Evolutionary conservation across 1,140 invertebrate genomes (phyloP).

Genomic region (Pararge aegeria): DNA sequence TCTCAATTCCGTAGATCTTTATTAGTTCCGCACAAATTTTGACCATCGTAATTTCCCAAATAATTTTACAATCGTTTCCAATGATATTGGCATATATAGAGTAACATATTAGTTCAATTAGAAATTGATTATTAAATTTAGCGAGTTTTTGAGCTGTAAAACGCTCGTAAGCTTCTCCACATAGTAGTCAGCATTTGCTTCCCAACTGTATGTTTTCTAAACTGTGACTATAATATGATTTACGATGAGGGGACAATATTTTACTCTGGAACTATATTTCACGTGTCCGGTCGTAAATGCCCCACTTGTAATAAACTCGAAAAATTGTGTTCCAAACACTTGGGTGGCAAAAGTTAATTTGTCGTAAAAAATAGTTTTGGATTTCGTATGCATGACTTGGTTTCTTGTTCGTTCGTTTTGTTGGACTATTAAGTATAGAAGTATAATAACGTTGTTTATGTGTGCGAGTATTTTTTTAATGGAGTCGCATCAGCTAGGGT

Average conservation of each 20-base stretch:
- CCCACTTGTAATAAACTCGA: conserved; percentile 37
- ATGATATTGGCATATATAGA: too few species aligned
- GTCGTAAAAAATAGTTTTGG: conserved; percentile 26
- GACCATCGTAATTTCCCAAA: too few species aligned
- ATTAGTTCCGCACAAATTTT: too few species aligned
- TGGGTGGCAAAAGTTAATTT: conserved; percentile 38
- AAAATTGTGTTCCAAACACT: conserved; percentile 28
- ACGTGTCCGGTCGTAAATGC: conserved; percentile 42
- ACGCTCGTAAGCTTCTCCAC: too few species aligned
- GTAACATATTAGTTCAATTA: too few species aligned
- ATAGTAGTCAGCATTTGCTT: too few species aligned
- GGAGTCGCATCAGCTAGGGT: neutral
- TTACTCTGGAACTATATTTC: conserved; percentile 29
- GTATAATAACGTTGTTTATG: neutral
- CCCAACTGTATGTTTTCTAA: neutral
- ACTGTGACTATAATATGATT: conserved; percentile 21
- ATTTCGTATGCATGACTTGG: conserved; percentile 22
- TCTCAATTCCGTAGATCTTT: too few species aligned
- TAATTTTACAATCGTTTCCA: too few species aligned
- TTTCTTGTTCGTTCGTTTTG: neutral
- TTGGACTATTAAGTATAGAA: neutral
- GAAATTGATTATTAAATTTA: too few species aligned
- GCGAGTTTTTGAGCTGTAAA: too few species aligned
- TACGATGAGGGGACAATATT: conserved; percentile 37
- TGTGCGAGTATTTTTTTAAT: neutral